phyloP scores from a whole-genome alignment of 2,888 invertebrate species.

The Dascillus cervinus region DNA sequence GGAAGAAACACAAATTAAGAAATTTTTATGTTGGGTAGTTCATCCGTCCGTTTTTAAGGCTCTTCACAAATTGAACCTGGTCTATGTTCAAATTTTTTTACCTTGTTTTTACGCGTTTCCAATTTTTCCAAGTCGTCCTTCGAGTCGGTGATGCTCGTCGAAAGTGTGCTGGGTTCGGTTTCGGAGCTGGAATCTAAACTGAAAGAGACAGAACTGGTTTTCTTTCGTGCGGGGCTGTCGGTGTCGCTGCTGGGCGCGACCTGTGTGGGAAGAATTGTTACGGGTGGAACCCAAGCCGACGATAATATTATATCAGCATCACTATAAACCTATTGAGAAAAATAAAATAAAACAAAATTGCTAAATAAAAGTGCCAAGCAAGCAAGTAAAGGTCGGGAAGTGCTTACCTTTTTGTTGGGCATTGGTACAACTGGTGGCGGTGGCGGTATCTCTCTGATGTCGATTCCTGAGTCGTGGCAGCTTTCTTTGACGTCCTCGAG shows the following conservation, averaged over 20 bases:
- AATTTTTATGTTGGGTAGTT: too few species aligned
- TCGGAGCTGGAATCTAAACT: conserved; percentile 57
- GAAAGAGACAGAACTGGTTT: conserved; percentile 65
- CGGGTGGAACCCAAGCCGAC: conserved; percentile 81
- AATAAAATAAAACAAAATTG: conserved; percentile 10
- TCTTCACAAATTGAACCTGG: too few species aligned
- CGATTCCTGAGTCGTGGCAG: conserved; percentile 85
- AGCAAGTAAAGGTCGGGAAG: neutral
- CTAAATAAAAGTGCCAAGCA: conserved; percentile 1
- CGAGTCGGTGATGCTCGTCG: conserved; percentile 31
- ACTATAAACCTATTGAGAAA: conserved; percentile 56
- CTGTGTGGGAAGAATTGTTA: conserved; percentile 65
- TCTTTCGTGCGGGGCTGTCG: conserved; percentile 52
- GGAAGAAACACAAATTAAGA: too few species aligned
- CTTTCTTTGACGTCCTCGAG: conserved; percentile 46
- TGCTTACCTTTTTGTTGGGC: conserved; percentile 55
- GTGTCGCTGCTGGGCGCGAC: conserved; percentile 49
- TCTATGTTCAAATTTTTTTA: too few species aligned
- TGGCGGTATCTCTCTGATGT: conserved; percentile 66
- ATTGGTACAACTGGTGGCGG: conserved; percentile 36
- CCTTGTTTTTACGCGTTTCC: conserved; percentile 70
- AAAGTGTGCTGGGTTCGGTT: conserved; percentile 40
- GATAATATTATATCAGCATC: conserved; percentile 84
- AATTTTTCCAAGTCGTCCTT: conserved; percentile 48
- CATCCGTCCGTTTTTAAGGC: too few species aligned